A percentile compares a stretch with the other conserved stretches of the same genome.
These are phyloP conservation scores for Crossocerus cetratus DNA, from an alignment of 2,888 invertebrate genomes.

Conservation along the genomic window DNA sequence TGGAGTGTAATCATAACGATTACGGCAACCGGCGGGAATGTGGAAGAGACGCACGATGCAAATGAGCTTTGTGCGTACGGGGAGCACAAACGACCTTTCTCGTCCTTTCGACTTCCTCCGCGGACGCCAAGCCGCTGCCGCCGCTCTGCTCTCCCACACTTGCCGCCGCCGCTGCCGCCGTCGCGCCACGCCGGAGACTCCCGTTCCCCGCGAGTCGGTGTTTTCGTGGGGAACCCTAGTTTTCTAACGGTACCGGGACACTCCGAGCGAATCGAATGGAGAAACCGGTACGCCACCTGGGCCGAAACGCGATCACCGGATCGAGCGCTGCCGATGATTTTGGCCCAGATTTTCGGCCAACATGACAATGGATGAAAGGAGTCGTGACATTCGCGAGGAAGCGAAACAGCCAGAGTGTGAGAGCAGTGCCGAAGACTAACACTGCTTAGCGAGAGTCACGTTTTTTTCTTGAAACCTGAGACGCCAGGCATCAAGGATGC, in stretches of 20 bases:
- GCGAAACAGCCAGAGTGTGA: not conserved
- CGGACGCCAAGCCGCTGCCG: no score
- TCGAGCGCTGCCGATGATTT: not conserved
- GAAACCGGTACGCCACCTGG: constrained; percentile 7
- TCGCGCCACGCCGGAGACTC: constrained; percentile 38
- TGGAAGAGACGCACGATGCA: constrained; percentile 14
- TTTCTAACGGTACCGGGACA: constrained; percentile 40
- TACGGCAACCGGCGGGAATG: constrained; percentile 14
- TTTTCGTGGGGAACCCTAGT: constrained; percentile 12
- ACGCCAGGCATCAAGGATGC: constrained; percentile 1
- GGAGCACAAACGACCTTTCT: constrained; percentile 36
- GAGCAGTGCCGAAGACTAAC: not conserved
- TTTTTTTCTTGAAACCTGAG: constrained; percentile 4
- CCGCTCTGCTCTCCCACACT: constrained; percentile 18
- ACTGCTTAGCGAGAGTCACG: constrained; percentile 20
- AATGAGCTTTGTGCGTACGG: no score
- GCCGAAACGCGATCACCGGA: constrained; percentile 5
- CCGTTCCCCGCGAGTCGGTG: constrained; percentile 39
- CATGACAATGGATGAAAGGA: no score
- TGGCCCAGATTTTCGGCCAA: not conserved
- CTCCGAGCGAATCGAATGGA: constrained; percentile 33
- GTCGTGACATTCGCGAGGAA: not conserved
- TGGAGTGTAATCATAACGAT: constrained; percentile 24
- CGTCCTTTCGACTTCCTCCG: constrained; percentile 39
- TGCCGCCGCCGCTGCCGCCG: no score